Conservation (phyloP, 2,797 vertebrate species). For the Schizothorax lantsangensis region DNA sequence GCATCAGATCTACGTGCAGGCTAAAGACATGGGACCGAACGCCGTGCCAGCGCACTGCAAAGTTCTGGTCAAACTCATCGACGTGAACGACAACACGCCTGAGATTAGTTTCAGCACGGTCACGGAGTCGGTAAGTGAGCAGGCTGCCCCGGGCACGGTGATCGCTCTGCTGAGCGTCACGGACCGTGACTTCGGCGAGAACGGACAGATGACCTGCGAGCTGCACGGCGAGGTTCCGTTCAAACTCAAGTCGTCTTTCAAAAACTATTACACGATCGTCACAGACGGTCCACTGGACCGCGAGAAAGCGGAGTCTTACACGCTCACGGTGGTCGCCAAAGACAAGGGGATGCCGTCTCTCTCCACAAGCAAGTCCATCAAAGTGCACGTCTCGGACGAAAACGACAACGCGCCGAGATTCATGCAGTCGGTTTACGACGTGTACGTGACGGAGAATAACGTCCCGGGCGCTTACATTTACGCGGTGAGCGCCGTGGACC, state of each 20-base stretch:
- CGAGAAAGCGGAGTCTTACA: constrained; percentile 90
- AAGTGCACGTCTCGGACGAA: constrained; percentile 94
- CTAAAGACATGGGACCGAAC: constrained; percentile 95
- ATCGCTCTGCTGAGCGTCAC: constrained; percentile 97
- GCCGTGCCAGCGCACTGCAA: constrained; percentile 98
- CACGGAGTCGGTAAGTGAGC: constrained; percentile 94
- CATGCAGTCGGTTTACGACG: constrained; percentile 91
- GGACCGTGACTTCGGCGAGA: constrained; percentile 93
- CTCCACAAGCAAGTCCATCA: constrained; percentile 92
- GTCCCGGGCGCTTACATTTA: constrained; percentile 98
- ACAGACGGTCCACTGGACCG: constrained; percentile 92
- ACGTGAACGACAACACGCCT: constrained; percentile 95
- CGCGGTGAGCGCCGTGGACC: constrained; percentile 93
- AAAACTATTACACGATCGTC: constrained; percentile 96
- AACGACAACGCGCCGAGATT: constrained; percentile 97
- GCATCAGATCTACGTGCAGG: constrained; percentile 96
- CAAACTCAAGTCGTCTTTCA: constrained; percentile 94
- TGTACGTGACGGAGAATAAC: constrained; percentile 97
- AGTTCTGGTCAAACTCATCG: constrained; percentile 91
- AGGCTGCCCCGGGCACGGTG: constrained; percentile 92
- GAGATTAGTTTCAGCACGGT: constrained; percentile 98
- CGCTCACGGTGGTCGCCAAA: constrained; percentile 92
- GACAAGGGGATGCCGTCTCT: constrained; percentile 89
- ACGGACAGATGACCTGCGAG: constrained; percentile 94
- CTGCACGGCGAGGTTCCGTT: constrained; percentile 93